These are phyloP conservation scores for Notothenia rossii DNA, from an alignment of 2,113 vertebrate species.

Conservation along the genomic window DNA sequence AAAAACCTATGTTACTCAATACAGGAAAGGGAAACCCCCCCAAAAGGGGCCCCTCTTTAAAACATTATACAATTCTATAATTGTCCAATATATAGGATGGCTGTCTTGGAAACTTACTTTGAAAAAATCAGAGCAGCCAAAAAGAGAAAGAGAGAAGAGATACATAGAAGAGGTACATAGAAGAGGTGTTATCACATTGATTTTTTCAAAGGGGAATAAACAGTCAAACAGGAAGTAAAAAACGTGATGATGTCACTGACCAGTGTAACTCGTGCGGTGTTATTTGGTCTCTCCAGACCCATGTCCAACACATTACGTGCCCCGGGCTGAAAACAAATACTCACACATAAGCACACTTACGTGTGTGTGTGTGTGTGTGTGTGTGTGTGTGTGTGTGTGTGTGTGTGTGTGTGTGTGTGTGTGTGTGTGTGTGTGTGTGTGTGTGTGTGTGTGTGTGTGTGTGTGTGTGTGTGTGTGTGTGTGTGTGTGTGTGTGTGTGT, in stretches of 20 bases:
- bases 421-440: constrained; percentile 12
- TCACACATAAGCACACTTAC: constrained; percentile 17
- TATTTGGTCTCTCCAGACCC: constrained; percentile 85
- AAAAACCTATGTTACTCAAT: too few relatives aligned
- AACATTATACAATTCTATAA: not conserved
- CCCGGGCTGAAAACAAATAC: constrained; percentile 82
- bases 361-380: constrained; percentile 19
- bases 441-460: constrained; percentile 23
- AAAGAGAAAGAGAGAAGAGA: not conserved
- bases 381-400: constrained; percentile 17
- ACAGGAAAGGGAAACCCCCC: too few relatives aligned
- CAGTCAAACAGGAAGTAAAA: not conserved
- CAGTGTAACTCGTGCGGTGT: constrained; percentile 77
- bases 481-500: constrained; percentile 14
- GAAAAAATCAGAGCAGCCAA: constrained; percentile 46
- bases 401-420: constrained; percentile 5
- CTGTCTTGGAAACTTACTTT: constrained; percentile 61
- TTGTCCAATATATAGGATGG: not conserved
- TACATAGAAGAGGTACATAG: not conserved
- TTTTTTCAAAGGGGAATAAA: not conserved
- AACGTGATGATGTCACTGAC: constrained; percentile 79
- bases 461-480: constrained; percentile 25
- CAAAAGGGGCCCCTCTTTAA: too few relatives aligned
- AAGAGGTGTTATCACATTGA: not conserved
- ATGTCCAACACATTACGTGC: constrained; percentile 85